Conservation (phyloP, 2,797 vertebrate genomes). For the Nannoperca australis region DNA sequence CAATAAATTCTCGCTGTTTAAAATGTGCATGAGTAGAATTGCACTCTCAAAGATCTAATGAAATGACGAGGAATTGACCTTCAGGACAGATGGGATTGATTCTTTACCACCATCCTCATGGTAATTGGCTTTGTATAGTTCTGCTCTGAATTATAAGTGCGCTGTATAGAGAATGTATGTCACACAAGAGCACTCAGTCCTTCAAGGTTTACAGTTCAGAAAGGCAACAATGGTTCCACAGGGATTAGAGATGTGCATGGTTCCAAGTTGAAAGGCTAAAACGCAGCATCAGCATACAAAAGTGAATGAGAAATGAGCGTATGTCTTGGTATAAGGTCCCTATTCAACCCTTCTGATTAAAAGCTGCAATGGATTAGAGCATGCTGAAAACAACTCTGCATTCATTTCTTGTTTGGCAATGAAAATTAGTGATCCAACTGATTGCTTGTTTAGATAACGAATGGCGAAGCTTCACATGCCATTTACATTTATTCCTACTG, state of each 20-base stretch:
- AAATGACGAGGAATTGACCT: constrained; percentile 77
- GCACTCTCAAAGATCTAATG: constrained; percentile 72
- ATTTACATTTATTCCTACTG: constrained; percentile 23
- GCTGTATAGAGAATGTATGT: constrained; percentile 66
- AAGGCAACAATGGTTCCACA: constrained; percentile 61
- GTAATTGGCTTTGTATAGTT: constrained; percentile 77
- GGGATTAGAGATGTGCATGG: constrained; percentile 65
- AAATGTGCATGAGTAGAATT: constrained; percentile 71
- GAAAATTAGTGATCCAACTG: constrained; percentile 32
- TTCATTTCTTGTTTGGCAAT: constrained; percentile 40
- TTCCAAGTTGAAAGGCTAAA: constrained; percentile 63
- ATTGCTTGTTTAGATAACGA: constrained; percentile 49
- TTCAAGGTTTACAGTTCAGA: constrained; percentile 78
- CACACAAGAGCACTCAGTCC: constrained; percentile 71
- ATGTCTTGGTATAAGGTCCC: constrained; percentile 31
- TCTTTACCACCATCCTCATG: constrained; percentile 71
- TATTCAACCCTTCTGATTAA: constrained; percentile 38
- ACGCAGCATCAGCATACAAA: constrained; percentile 58
- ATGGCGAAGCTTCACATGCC: neutral
- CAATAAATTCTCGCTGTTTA: constrained; percentile 69
- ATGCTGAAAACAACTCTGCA: constrained; percentile 6
- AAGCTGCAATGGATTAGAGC: constrained; percentile 44
- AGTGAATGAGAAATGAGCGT: constrained; percentile 20
- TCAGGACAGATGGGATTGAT: constrained; percentile 79
- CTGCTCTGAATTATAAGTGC: constrained; percentile 77